Percentiles rank a stretch among this genome's conserved stretches.
Evolutionary conservation across 2,888 invertebrate species (phyloP).

Genomic region (Drosophila robusta): DNA sequence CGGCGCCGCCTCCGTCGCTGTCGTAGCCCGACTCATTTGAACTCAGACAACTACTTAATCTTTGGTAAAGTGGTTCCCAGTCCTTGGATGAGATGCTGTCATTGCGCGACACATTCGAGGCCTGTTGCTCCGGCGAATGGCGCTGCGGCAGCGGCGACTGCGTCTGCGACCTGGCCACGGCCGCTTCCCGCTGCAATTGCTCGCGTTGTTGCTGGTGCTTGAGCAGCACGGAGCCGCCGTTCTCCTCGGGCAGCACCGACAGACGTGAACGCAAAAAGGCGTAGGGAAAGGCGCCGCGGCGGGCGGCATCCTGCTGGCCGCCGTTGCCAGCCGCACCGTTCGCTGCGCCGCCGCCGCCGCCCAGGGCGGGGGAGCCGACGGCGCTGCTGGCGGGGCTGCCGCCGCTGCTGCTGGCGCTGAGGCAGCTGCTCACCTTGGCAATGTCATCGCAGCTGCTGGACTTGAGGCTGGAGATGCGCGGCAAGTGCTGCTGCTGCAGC

Average conservation of each 20-base stretch:
- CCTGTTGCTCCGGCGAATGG: slow-evolving; percentile 83
- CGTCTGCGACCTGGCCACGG: slow-evolving; percentile 35
- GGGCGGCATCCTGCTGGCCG: slow-evolving; percentile 82
- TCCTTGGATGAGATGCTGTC: slow-evolving; percentile 87
- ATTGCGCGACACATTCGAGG: slow-evolving; percentile 84
- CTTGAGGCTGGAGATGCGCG: slow-evolving; percentile 85
- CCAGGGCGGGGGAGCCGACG: slow-evolving; percentile 55
- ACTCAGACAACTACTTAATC: slow-evolving; percentile 90
- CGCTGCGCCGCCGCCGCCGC: slow-evolving; percentile 2
- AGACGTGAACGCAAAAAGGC: slow-evolving; percentile 91
- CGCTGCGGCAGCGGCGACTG: slow-evolving; percentile 76
- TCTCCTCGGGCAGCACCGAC: slow-evolving; percentile 91
- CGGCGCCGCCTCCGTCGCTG: slow-evolving; percentile 90
- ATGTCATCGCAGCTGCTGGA: slow-evolving; percentile 91
- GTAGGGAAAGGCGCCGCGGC: slow-evolving; percentile 90
- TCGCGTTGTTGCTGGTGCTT: slow-evolving; percentile 72
- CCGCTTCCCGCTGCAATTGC: slow-evolving; percentile 45
- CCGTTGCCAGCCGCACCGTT: not conserved
- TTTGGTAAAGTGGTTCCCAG: slow-evolving; percentile 88
- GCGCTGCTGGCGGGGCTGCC: slow-evolving; percentile 45
- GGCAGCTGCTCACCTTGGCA: slow-evolving; percentile 86
- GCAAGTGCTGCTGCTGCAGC: slow-evolving; percentile 53
- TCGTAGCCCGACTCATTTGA: slow-evolving; percentile 94
- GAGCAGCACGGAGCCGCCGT: slow-evolving; percentile 86
- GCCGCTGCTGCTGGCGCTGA: slow-evolving; percentile 63